Base-by-base conservation (phyloP, 2,888 invertebrate genomes). In the Acronicta alni region DNA sequence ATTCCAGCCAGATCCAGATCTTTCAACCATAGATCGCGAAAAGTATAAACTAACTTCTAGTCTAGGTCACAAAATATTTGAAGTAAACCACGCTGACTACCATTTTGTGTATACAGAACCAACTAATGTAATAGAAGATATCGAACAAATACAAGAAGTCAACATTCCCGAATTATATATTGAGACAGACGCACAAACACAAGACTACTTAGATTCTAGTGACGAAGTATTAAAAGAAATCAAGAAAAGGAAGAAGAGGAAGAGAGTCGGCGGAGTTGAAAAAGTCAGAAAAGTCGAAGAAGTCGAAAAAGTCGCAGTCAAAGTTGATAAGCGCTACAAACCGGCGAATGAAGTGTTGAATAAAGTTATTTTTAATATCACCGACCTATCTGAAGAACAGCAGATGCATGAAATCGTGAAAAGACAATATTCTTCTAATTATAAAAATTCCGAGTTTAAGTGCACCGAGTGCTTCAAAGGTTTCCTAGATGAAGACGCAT, bases 401-500 rank as follows among this genome's bases (percentile, higher is more conserved):
- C 9, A 74, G 67, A 10, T 74, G 26, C 42, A 62, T 49, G 55
- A 61, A 9, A 18, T 72, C 0, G 15, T 35, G 6, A 67, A 56
- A 7, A 48, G 51, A 7, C 37, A 53, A 9, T 49, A 54, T 16
- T 52, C 55, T 3, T 9, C 35, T 0, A 57, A 61, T 23, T 64
- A 53, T 26, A 64, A 48, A 14, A 57, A 71, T 43, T 57, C 57
- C 0, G 57, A 18, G 5, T 67, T 17, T n/a, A 71, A 64, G 6
- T 67, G 71, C 1, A 18, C 8, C 16, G 57, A 55, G 9, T 72
- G 67, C 30, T 67, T 26, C 18, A 71, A 71, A 47, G 67, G 71
- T 0, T 67, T 60, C 30, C 15, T 49, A 3, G 59, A 70, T 53
- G 32, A 18, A 30, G 47, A 57, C 3, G 47, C 56, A 0, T 72